phyloP scores from a whole-genome alignment of 1,140 invertebrate species.

The Ostrea denselamellosa region DNA sequence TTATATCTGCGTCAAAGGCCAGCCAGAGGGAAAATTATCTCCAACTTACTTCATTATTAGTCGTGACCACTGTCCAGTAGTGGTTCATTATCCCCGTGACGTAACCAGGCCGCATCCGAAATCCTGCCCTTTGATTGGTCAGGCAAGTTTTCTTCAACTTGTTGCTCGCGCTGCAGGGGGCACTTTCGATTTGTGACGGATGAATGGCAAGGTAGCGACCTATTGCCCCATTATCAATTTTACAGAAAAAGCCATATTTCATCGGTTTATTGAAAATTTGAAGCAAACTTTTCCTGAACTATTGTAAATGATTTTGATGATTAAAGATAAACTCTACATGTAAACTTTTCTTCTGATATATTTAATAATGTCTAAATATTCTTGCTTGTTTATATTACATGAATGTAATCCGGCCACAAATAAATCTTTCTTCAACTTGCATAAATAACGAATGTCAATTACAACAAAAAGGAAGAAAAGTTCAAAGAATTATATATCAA shows the following conservation, averaged over 20 bases:
- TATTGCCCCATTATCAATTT: constrained; percentile 6
- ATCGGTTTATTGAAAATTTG: no score
- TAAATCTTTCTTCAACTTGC: no score
- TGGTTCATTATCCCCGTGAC: constrained; percentile 47
- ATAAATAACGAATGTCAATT: no score
- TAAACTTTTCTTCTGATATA: no score
- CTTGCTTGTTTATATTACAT: no score
- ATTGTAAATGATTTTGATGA: no score
- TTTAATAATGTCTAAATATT: no score
- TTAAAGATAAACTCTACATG: no score
- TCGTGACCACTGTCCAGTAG: constrained; percentile 47
- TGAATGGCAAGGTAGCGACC: constrained; percentile 14
- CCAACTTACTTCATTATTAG: constrained; percentile 33
- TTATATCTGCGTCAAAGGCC: constrained; percentile 37
- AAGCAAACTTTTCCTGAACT: no score
- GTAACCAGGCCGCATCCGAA: constrained; percentile 48
- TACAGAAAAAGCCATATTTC: neutral
- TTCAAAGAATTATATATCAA: no score
- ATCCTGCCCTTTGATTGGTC: constrained; percentile 42
- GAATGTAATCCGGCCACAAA: no score
- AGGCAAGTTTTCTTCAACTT: constrained; percentile 42
- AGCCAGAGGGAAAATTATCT: constrained; percentile 40
- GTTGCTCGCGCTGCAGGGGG: constrained; percentile 27
- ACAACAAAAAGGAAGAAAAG: no score
- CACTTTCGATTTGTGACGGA: constrained; percentile 34